Base-by-base conservation (phyloP, 2,888 invertebrate genomes). In the Drosophila merina region DNA sequence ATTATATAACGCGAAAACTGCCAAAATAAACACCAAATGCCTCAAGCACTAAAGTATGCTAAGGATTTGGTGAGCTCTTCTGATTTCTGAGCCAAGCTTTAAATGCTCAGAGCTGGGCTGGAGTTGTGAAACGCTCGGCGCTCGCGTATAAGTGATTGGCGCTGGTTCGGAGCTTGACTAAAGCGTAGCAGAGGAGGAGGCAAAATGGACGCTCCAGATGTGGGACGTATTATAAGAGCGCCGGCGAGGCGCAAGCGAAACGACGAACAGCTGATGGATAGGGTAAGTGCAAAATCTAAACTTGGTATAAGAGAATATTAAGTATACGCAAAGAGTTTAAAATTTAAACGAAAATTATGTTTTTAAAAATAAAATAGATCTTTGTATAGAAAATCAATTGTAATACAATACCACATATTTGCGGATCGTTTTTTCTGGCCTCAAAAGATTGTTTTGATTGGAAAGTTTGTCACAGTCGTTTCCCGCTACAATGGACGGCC, bases 181-280 rank as follows among this genome's bases (percentile, higher is more conserved):
- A 62, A n/a, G 33, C 10, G 33, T 33, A 33, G 49, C 56, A 62
- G 48, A 31, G 3, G 26, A 10, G 4, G 42, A 12, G 9, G 20
- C 31, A 31, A 58, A 48, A 89, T 89, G 89, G 89, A 89, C 76
- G 76, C 83, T 52, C 76, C 79, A 74, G 90, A 89, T 85, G 85
- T 70, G 52, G 75, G 76, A 84, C 95, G 95, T 89, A 94, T 96
- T 50, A 93, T 96, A 72, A 93, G 96, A 75, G 96, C 96, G 83
- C 96, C 96, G 28, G 95, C 94, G 36, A 92, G 96, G 82, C 96
- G 96, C 89, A 93, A 96, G 89, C 96, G 96, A 77, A 96, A 95
- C 91, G 94, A 94, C 90, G 96, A 96, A 79, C 94, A 95, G 62
- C 94, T 96, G 67, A 94, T 94, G 52, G 95, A 96, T 92, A 93